Base-by-base conservation (phyloP, 2,888 invertebrate species). In the Beris morrisii region DNA sequence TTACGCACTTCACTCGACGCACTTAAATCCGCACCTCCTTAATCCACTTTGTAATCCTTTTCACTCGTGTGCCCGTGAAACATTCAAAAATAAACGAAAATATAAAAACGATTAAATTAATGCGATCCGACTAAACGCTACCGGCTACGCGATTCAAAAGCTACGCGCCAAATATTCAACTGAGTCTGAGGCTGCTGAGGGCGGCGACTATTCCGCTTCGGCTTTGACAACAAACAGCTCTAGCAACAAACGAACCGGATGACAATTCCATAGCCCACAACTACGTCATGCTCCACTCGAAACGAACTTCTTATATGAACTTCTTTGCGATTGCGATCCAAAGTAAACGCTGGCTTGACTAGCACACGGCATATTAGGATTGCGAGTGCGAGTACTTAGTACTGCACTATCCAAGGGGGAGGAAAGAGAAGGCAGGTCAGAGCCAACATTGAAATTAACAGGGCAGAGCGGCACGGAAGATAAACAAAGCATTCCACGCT, bases 131-230 rank as follows among this genome's bases (percentile, higher is more conserved):
- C 31, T 52, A 5, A 30, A 38, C 9, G 22, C 13, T 15, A 12
- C 30, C 52, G 15, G 22, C 38, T 22, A 52, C 46, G 50, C 61
- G 28, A 61, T 61, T 61, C 52, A 52, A 61, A 61, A 50, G 61
- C 50, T 61, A 61, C 61, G 61, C 61, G 61, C 61, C 61, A 61
- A 61, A 61, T 61, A 52, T 52, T 50, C 13, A 15, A 61, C 61
- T 61, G 61, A 50, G 61, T 46, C 9, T 38, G 38, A 3, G 46
- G 57, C 57, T 46, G 22, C 2, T 22, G 22, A 1, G 2, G 22
- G 3, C 2, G 48, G 46, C 48, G 61, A 61, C 61, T 22, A 38
- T 43, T 22, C 30, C 48, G 58, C 30, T 11, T 61, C 61, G 50
- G 11, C 61, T 50, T 38, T 28, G 38, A 11, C 50, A 38, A 45